Evolutionary conservation across 2,888 invertebrate species (phyloP), one percentile per base, ranked within the genome.

Genomic region (Pyralis farinalis): DNA sequence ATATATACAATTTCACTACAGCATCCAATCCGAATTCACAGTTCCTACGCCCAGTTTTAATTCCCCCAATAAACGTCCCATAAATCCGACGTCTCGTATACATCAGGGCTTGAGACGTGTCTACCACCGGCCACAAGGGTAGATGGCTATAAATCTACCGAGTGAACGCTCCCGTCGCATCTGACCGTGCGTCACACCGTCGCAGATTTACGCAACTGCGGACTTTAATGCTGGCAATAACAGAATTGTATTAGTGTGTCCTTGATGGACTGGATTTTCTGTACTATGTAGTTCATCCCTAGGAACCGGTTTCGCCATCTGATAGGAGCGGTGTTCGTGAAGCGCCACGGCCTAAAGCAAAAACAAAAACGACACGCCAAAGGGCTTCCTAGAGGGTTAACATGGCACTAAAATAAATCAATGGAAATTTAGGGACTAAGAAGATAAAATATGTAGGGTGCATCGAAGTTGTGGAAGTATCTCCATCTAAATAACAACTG

Each of bases 81-180:
- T 25, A 25, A 25, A 25, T n/a, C 25, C 25, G 25, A 54, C 61
- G 66, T 71, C 64, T 66, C 61, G 53, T 52, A 52, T 55, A 53
- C 57, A 52, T 58, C 58, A 63, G 55, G 40, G 42, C 55, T 52
- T 58, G 62, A 64, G 69, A 65, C 63, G 65, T 61, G 69, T 64
- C 63, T 59, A 57, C 64, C 58, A 56, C 63, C 57, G 60, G 62
- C 68, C 71, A 53, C 71, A 69, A 36, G 65, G 66, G 63, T 61
- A 71, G 71, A 68, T 70, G 63, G 53, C 70, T 45, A 81, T 83
- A 83, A 83, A 83, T 83, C 77, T 25, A 25, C 25, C n/a, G 3
- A 25, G n/a, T 25, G n/a, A 7, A 25, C 25, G 25, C n/a, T 16
- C 16, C 3, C 8, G 25, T 25, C 25, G 25, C n/a, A n/a, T 25